Evolutionary conservation across 2,113 vertebrate genomes (phyloP).

Genomic region (Gracilinanus agilis): DNA sequence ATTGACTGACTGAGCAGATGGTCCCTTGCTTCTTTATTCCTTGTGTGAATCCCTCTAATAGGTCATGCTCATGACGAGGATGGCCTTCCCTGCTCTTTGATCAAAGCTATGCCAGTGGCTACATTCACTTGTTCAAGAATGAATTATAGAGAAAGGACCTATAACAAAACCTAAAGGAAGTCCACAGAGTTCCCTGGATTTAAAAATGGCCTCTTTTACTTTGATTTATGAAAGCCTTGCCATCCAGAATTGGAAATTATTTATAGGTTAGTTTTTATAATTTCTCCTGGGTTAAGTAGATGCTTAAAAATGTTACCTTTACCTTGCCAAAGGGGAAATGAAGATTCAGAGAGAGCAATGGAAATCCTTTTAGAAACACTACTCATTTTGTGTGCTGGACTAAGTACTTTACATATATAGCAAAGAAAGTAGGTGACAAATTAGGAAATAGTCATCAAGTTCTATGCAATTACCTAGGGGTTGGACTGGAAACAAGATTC

Average conservation of each 20-base stretch:
- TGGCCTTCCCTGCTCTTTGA: neutral
- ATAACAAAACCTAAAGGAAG: neutral
- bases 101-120: neutral
- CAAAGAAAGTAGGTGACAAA: neutral
- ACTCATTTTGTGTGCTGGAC: neutral
- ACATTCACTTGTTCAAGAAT: neutral
- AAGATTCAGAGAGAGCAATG: neutral
- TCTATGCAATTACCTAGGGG: neutral
- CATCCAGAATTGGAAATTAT: neutral
- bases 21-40: neutral
- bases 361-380: neutral
- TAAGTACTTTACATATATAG: neutral
- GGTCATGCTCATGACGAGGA: neutral
- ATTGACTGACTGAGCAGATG: neutral
- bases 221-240: neutral
- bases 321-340: neutral
- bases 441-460: slow-evolving; percentile 16
- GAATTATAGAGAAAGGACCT: neutral
- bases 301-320: neutral
- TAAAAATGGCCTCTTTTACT: neutral
- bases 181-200: neutral
- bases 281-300: neutral
- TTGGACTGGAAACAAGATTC: neutral
- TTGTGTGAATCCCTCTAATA: neutral
- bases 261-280: neutral